These are phyloP conservation scores for Drosophila tristis DNA, from an alignment of 1,140 invertebrate species.

Conservation along the genomic window DNA sequence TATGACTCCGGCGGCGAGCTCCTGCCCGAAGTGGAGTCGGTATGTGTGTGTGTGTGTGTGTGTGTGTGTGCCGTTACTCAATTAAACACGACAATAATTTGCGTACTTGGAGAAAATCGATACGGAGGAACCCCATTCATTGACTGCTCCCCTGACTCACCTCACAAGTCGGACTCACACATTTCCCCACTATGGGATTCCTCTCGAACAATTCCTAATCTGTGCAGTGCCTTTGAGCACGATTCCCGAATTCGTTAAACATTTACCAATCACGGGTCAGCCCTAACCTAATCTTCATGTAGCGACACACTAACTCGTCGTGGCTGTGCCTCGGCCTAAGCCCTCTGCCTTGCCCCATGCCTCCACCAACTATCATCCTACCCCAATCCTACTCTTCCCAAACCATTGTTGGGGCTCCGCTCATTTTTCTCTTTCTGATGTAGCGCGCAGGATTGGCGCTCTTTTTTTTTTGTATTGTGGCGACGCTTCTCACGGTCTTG, in stretches of 20 bases:
- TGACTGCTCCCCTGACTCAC: slow-evolving; percentile 11
- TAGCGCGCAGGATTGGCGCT: slow-evolving; percentile 70
- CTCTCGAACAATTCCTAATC: background rate
- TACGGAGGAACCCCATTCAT: slow-evolving; percentile 48
- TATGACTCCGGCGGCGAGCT: too few relatives aligned
- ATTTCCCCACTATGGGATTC: slow-evolving; percentile 3
- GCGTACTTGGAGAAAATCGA: slow-evolving; percentile 72
- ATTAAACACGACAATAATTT: slow-evolving; percentile 60
- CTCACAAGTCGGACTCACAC: slow-evolving; percentile 27
- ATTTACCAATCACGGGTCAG: slow-evolving; percentile 44
- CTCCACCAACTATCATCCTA: background rate
- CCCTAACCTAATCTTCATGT: slow-evolving; percentile 73
- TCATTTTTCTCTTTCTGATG: slow-evolving; percentile 36
- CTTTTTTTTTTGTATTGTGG: slow-evolving; percentile 50
- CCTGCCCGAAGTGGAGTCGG: too few relatives aligned
- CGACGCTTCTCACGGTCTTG: slow-evolving; percentile 17
- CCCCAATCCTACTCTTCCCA: background rate
- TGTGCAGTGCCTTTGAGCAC: background rate
- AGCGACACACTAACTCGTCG: slow-evolving; percentile 57
- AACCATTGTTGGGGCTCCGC: slow-evolving; percentile 15
- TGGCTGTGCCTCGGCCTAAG: background rate
- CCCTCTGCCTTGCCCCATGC: background rate
- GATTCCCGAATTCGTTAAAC: background rate
- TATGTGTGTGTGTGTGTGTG: slow-evolving; percentile 9
- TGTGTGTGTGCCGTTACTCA: slow-evolving; percentile 18